Evolutionary conservation across 2,888 invertebrate species (phyloP), one percentile per base, ranked within the genome.

Genomic region (Eumerus sabulonum): DNA sequence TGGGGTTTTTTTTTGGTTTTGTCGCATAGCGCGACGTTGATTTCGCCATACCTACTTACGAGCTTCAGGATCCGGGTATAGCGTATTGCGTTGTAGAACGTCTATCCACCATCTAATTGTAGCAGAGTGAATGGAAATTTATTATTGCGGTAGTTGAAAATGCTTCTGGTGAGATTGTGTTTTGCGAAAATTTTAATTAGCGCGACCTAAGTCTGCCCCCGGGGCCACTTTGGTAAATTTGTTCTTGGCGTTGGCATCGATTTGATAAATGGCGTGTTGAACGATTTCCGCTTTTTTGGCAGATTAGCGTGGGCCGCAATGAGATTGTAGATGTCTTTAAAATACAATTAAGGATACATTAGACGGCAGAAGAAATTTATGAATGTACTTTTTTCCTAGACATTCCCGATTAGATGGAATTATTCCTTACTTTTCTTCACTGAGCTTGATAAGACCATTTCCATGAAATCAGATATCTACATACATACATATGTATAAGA

Each of bases 151-250:
- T 62, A 67, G 66, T n/a, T 67, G 68, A 45, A 19, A 67, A 51
- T 67, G 62, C 47, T 71, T 57, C 50, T 66, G 57, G 66, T 71
- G 57, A 67, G 76, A 66, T 72, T 77, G 56, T 72, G 66, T 77
- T 72, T 62, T 77, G 72, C 50, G 76, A 62, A 66, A 50, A 72
- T 77, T 77, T 72, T 77, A 77, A 77, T 77, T 77, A 77, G 76
- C 54, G 62, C 66, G 62, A 67, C 76, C 76, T 72, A 57, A 66
- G 76, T 72, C 72, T 67, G 51, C 62, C 27, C 27, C 27, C 27
- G 56, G 53, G 66, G 57, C 62, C 72, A 77, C 72, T 79, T 73
- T 73, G 73, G 53, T 63, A 79, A 79, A 79, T 73, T 79, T 79
- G 77, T 63, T 79, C 73, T 68, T 73, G 67, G 67, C 77, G 68